Evolutionary conservation across 2,888 invertebrate species (phyloP), one percentile per base, ranked within the genome.

Genomic region (Meandrusa payeni): DNA sequence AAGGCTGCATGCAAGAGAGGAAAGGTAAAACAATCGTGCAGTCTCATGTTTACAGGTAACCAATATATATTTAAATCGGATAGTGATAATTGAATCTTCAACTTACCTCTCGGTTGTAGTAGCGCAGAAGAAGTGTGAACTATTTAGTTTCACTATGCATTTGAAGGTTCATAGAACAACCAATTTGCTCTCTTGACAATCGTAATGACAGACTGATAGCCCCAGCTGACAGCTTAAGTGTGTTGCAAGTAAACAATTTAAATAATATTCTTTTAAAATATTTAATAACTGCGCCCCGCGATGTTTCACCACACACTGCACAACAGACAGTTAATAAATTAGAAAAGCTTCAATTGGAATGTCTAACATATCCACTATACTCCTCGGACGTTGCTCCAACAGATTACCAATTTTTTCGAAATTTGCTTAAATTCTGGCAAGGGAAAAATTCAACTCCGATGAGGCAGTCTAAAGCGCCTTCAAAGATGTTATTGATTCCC

Each of bases 1-100:
- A 68, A 74, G 70, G 88, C 88, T 83, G 88, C 88, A 87, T 88
- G 88, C 87, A 82, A 88, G 62, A 74, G 69, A 80, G 77, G 78
- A 68, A 55, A 67, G 60, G 68, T 76, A 68, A 72, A 64, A 69
- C 61, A 63, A 60, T 45, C 51, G 44, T 50, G 51, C 51, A 50
- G 38, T 54, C 48, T 12, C 13, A 24, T 36, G 7, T 24, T 19
- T 5, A 37, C 36, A 29, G 17, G 17, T 37, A 12, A 29, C 12
- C 23, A 9, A 26, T 4, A 29, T 20, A 12, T 5, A 17, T 9
- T 12, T 4, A 2, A 5, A 26, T 5, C 5, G 7, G 1, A 2
- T 6, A 26, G 20, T n/a, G 4, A 41, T 22, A 20, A 15, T 9
- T 5, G 5, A 2, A 15, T 15, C 2, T 6, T 28, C 5, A 4